These are phyloP conservation scores for Oreochromis spilurus DNA, from an alignment of 2,113 vertebrate species.

Conservation along the genomic window DNA sequence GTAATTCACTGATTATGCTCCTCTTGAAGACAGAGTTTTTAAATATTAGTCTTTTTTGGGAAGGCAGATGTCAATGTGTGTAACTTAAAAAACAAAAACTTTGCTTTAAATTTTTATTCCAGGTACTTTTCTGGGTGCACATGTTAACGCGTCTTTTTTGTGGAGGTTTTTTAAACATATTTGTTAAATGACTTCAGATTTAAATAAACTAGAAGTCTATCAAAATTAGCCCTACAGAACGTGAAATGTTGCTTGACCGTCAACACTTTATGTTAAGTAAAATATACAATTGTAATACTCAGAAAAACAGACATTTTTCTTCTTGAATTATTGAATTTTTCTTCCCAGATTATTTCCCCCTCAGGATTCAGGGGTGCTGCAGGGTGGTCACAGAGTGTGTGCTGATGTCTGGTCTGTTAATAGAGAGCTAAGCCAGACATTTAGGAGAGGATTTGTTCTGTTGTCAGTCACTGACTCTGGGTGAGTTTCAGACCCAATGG, in stretches of 20 bases:
- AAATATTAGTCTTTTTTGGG: too few relatives aligned
- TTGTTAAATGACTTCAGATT: background rate
- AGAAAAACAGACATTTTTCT: background rate
- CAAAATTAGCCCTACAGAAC: background rate
- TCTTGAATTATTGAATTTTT: background rate
- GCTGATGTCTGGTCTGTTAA: background rate
- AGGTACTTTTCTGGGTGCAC: background rate
- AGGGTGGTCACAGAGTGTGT: background rate
- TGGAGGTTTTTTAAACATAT: background rate
- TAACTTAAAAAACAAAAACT: too few relatives aligned
- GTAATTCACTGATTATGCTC: too few relatives aligned
- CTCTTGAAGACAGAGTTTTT: too few relatives aligned
- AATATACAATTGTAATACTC: background rate
- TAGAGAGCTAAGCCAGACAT: slow-evolving; percentile 16
- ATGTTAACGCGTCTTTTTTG: background rate
- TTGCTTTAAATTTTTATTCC: background rate
- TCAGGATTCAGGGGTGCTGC: background rate
- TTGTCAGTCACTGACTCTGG: slow-evolving; percentile 12
- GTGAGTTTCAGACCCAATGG: background rate
- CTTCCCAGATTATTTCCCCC: background rate
- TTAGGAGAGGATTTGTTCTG: slow-evolving; percentile 33
- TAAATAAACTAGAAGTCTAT: background rate
- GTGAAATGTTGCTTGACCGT: background rate
- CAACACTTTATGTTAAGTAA: background rate
- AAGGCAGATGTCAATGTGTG: too few relatives aligned